phyloP scores from a whole-genome alignment of 2,888 invertebrate genomes.

The Athalia rosae region DNA sequence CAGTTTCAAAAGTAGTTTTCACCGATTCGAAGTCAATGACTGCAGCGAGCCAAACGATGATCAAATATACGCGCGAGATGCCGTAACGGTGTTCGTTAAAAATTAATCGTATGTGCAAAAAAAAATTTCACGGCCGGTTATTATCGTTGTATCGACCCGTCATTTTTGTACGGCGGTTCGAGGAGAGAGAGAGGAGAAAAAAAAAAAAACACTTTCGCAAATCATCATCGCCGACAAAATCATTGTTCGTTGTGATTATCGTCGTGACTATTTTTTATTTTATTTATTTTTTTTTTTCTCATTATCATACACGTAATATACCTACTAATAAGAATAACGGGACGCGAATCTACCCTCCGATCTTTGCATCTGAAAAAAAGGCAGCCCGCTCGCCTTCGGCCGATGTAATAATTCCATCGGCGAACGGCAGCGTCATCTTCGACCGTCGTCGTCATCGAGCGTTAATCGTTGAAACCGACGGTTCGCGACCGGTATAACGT shows the following conservation, averaged over 20 bases:
- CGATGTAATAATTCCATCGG: slow-evolving; percentile 9
- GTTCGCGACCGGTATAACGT: slow-evolving; percentile 31
- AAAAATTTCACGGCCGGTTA: too few relatives aligned
- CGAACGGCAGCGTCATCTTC: slow-evolving; percentile 1
- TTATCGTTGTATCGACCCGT: too few relatives aligned
- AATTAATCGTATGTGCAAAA: slow-evolving; percentile 6
- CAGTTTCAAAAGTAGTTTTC: slow-evolving; percentile 21
- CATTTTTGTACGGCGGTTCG: too few relatives aligned
- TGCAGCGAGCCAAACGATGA: background rate
- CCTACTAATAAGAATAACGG: too few relatives aligned
- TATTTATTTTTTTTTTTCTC: too few relatives aligned
- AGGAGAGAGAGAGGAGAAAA: too few relatives aligned
- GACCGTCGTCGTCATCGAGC: background rate
- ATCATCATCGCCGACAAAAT: too few relatives aligned
- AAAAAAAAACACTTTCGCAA: too few relatives aligned
- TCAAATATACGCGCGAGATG: background rate
- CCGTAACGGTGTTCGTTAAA: background rate
- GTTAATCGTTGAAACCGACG: slow-evolving; percentile 32
- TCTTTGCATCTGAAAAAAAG: background rate
- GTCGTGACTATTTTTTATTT: too few relatives aligned
- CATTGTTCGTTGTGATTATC: too few relatives aligned
- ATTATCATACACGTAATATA: too few relatives aligned
- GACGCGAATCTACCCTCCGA: too few relatives aligned
- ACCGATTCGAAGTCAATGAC: slow-evolving; percentile 18
- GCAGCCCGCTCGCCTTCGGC: background rate